Evolutionary conservation across 2,113 vertebrate genomes (phyloP).

Genomic region (Macquaria australasica): DNA sequence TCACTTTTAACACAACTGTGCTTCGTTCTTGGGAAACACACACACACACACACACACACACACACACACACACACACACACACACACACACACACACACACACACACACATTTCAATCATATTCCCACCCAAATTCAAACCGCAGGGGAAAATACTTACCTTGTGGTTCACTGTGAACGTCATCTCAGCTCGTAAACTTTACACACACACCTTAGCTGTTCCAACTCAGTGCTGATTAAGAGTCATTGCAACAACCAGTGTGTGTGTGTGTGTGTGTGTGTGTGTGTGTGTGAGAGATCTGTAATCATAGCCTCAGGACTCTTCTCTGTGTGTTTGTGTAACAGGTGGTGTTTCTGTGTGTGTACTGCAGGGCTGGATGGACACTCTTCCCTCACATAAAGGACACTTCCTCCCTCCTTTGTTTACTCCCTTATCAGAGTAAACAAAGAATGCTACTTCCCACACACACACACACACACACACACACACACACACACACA

Average conservation of each 20-base stretch:
- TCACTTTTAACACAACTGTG: slow-evolving; percentile 24
- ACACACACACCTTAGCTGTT: slow-evolving; percentile 32
- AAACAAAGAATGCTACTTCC: slow-evolving; percentile 61
- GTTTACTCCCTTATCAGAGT: slow-evolving; percentile 70
- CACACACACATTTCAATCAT: slow-evolving; percentile 15
- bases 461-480: slow-evolving; percentile 36
- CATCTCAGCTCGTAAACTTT: slow-evolving; percentile 58
- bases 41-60: not conserved
- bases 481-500: slow-evolving; percentile 23
- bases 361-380: slow-evolving; percentile 63
- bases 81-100: slow-evolving; percentile 7
- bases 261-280: slow-evolving; percentile 26
- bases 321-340: slow-evolving; percentile 36
- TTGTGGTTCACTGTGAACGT: slow-evolving; percentile 50
- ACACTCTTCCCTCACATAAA: slow-evolving; percentile 68
- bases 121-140: slow-evolving; percentile 38
- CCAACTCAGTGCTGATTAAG: slow-evolving; percentile 31
- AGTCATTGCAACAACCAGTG: slow-evolving; percentile 15
- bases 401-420: slow-evolving; percentile 73
- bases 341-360: slow-evolving; percentile 45
- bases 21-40: not conserved
- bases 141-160: slow-evolving; percentile 40
- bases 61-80: not conserved
- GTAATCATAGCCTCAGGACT: slow-evolving; percentile 47
- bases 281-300: slow-evolving; percentile 33